Evolutionary conservation across 1,140 invertebrate genomes (phyloP).

Genomic region (Heliconius himera): DNA sequence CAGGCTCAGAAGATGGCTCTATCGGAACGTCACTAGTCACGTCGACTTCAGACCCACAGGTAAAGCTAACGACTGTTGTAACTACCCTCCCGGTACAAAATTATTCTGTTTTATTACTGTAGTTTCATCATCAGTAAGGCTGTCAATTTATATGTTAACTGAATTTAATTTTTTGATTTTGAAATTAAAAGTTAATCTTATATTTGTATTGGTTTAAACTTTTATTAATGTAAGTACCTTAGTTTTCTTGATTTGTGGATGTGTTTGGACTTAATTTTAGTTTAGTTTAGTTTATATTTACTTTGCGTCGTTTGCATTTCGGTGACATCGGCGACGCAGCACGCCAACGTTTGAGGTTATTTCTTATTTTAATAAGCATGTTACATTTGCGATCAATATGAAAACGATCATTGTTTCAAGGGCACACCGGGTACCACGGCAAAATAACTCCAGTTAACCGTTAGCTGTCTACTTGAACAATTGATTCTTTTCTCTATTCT

Average conservation of each 20-base stretch:
- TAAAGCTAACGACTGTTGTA: not conserved
- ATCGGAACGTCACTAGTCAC: conserved; percentile 17
- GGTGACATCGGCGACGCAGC: conserved; percentile 27
- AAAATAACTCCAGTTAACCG: conserved; percentile 2
- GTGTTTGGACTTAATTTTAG: not conserved
- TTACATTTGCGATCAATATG: conserved; percentile 42
- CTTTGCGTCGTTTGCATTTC: not conserved
- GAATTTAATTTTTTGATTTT: no score
- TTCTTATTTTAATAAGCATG: conserved; percentile 32
- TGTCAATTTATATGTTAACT: no score
- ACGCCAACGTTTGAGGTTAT: conserved; percentile 14
- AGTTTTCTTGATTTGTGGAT: not conserved
- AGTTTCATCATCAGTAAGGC: no score
- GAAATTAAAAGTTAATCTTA: no score
- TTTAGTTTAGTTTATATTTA: not conserved
- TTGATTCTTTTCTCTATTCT: not conserved
- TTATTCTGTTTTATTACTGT: no score
- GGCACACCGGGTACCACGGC: conserved; percentile 9
- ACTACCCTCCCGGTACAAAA: no score
- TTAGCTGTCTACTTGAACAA: not conserved
- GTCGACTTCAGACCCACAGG: conserved; percentile 40
- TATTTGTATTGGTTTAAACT: not conserved
- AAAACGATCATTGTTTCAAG: conserved; percentile 35
- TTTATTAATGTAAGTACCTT: not conserved
- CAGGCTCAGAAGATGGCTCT: not conserved